Evolutionary conservation across 2,888 invertebrate genomes (phyloP), one percentile per base, ranked within the genome.

Genomic region (Synergus laeviventris): DNA sequence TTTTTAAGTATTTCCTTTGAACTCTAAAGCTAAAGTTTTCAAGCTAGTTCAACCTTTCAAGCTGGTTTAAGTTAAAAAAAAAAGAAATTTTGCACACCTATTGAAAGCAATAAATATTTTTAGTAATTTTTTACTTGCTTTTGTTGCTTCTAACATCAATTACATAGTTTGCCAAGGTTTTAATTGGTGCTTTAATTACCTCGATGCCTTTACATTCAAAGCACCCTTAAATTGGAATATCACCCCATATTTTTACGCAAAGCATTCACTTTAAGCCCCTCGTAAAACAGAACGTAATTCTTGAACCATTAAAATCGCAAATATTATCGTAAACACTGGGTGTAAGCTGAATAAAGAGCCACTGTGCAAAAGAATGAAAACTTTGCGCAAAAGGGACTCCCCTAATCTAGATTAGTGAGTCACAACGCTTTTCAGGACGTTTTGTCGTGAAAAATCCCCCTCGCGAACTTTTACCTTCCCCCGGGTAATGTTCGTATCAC

Each of bases 391-490:
- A 66, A 70, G n/a, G 49, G 70, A 16, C 31, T 70, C 70, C 70
- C 70, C 45, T 70, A 70, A 70, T 70, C 24, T 49, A 45, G 70
- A 70, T 70, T 70, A 70, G 70, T 70, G 70, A 70, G 70, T 70
- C 70, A 49, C 70, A 11, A 49, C 45, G 31, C 70, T 70, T 70
- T 70, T 70, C 70, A 70, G 70, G 21, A 49, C 24, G 31, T 70
- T 70, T 31, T 49, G 70, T 70, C 49, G 70, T 70, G 70, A 70
- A 70, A 70, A 70, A 49, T 70, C 70, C 70, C 70, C 70, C 45
- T 70, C 24, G 70, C n/a, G 49, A 42, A 9, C 49, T 49, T 49
- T n/a, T 49, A 24, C 45, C 45, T 49, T 70, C 70, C 24, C 21
- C 21, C 9, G 64, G 11, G 8, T 66, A 42, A 70, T 70, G 70